phyloP scores from a whole-genome alignment of 2,113 vertebrate species.

The Corythoichthys haematopterus region DNA sequence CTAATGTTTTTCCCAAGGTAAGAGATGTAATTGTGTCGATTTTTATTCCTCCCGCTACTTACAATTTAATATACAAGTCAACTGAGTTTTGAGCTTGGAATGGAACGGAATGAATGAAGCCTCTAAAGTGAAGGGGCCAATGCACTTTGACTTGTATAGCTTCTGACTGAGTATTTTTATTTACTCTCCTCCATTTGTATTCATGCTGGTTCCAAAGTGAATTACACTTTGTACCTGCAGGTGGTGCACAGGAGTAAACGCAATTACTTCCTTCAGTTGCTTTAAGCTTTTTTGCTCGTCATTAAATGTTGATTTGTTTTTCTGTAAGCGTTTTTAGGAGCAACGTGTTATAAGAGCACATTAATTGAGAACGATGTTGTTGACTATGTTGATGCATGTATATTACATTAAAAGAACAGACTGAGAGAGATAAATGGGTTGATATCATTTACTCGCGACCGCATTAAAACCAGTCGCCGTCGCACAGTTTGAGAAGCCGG shows the following conservation, averaged over 20 bases:
- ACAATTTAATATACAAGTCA: no score
- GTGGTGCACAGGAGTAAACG: not conserved
- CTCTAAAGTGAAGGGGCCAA: no score
- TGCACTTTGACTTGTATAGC: no score
- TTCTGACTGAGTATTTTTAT: not conserved
- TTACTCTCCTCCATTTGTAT: not conserved
- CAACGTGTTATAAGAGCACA: not conserved
- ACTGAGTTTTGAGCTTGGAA: no score
- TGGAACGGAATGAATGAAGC: no score
- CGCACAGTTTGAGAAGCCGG: conserved; percentile 30
- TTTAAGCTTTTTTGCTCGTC: not conserved
- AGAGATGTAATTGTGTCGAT: no score
- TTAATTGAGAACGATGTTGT: not conserved
- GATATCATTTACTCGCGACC: conserved; percentile 35
- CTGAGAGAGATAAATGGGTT: conserved; percentile 15
- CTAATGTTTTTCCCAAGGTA: no score
- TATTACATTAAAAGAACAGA: not conserved
- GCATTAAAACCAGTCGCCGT: conserved; percentile 41
- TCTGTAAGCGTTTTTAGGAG: not conserved
- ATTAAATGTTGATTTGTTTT: not conserved
- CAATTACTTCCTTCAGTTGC: not conserved
- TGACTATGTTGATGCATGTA: not conserved
- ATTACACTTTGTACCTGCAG: not conserved
- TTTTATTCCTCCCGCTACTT: no score
- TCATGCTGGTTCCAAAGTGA: not conserved